A percentile compares a stretch with the other conserved stretches of the same genome.
phyloP scores from a whole-genome alignment of 1,140 invertebrate genomes.

The Plodia interpunctella region DNA sequence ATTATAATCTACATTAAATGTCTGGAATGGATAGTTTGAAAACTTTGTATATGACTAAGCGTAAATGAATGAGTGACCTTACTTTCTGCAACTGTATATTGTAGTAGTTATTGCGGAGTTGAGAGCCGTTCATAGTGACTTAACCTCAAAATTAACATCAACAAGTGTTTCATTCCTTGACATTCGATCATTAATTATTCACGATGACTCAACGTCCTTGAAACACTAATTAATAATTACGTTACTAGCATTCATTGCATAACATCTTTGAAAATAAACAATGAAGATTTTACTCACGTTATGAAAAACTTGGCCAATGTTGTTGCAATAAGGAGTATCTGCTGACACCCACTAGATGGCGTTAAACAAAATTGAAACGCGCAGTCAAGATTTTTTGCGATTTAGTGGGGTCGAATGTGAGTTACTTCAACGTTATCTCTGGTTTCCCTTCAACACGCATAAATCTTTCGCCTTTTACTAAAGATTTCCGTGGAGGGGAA shows the following conservation, averaged over 20 bases:
- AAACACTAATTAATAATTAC: background rate
- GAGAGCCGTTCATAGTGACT: background rate
- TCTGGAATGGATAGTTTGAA: too few relatives aligned
- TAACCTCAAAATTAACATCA: background rate
- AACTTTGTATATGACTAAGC: too few relatives aligned
- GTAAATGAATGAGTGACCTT: too few relatives aligned
- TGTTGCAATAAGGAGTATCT: background rate
- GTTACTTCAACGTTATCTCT: background rate
- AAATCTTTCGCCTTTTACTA: constrained; percentile 12
- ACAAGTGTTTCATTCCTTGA: background rate
- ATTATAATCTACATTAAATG: too few relatives aligned
- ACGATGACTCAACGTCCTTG: constrained; percentile 1
- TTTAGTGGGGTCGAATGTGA: background rate
- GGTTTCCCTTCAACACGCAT: constrained; percentile 10
- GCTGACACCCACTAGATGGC: background rate
- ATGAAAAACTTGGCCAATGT: background rate
- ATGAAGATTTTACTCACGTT: background rate
- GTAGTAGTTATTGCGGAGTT: too few relatives aligned
- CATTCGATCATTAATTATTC: background rate
- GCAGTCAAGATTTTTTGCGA: background rate
- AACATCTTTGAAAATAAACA: background rate
- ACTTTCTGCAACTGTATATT: too few relatives aligned
- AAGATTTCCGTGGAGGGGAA: constrained; percentile 11
- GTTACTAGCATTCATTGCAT: background rate
- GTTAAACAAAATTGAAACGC: background rate